Evolutionary conservation across 2,797 vertebrate species (phyloP).

Genomic region (Psittacula echo): DNA sequence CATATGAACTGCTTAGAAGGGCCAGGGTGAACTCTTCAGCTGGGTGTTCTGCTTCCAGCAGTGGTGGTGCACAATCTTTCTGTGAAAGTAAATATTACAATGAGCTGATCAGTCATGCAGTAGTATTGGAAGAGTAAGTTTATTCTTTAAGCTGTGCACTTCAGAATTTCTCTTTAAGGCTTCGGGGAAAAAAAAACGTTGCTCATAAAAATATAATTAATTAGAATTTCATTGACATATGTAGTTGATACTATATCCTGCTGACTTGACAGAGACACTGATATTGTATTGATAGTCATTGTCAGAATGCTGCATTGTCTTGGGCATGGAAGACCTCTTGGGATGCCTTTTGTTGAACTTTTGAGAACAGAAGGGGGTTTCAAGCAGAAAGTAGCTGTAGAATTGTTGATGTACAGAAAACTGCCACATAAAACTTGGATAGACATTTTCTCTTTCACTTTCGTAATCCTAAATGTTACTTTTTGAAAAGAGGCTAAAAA

Average conservation of each 20-base stretch:
- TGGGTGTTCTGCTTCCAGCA: not conserved
- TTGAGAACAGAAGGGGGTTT: not conserved
- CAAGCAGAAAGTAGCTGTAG: not conserved
- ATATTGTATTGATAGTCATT: not conserved
- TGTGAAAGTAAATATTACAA: not conserved
- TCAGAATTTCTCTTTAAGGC: not conserved
- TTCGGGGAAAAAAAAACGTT: not conserved
- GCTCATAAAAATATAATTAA: not conserved
- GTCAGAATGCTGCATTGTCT: not conserved
- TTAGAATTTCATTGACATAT: not conserved
- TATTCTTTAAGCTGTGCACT: not conserved
- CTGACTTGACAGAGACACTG: not conserved
- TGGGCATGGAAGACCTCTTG: not conserved
- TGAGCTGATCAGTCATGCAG: not conserved
- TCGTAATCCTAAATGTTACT: conserved; percentile 29
- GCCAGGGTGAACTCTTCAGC: not conserved
- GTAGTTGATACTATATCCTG: not conserved
- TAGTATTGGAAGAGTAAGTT: not conserved
- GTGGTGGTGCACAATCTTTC: not conserved
- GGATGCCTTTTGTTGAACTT: not conserved
- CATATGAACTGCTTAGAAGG: not conserved
- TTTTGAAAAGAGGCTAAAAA: conserved; percentile 30
- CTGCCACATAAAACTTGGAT: not conserved
- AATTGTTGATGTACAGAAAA: not conserved
- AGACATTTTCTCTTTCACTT: not conserved